Evolutionary conservation across 2,113 vertebrate genomes (phyloP).

Genomic region (Ginglymostoma cirratum): DNA sequence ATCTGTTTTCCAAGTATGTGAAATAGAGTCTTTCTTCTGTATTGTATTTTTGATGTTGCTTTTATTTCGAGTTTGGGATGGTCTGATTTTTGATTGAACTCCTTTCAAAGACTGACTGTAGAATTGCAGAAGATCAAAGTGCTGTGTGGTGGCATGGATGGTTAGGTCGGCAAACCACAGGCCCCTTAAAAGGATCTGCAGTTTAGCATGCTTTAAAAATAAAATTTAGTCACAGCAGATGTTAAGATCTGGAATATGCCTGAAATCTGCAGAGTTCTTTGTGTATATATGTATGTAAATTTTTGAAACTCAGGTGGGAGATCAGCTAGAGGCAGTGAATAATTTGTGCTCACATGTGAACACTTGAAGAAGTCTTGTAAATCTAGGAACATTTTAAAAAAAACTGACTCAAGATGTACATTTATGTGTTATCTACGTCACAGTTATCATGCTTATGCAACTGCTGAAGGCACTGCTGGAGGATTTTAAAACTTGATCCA

Average conservation of each 20-base stretch:
- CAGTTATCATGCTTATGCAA: not conserved
- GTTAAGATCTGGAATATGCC: not conserved
- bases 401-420: not conserved
- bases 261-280: not conserved
- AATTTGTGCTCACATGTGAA: not conserved
- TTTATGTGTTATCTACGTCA: not conserved
- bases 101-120: not conserved
- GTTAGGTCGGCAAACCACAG: not conserved
- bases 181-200: not conserved
- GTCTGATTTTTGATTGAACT: not conserved
- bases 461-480: not conserved
- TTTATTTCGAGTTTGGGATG: not conserved
- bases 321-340: not conserved
- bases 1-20: not conserved
- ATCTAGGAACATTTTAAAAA: not conserved
- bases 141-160: not conserved
- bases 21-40: not conserved
- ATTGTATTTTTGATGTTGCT: not conserved
- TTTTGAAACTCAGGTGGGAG: not conserved
- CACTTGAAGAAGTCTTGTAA: not conserved
- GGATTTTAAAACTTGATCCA: not conserved
- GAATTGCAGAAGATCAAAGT: not conserved
- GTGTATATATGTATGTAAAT: not conserved
- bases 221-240: not conserved
- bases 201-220: not conserved